Evolutionary conservation across 2,113 vertebrate species (phyloP), one percentile per base, ranked within the genome.

Genomic region (Cephalopholis sonnerati): DNA sequence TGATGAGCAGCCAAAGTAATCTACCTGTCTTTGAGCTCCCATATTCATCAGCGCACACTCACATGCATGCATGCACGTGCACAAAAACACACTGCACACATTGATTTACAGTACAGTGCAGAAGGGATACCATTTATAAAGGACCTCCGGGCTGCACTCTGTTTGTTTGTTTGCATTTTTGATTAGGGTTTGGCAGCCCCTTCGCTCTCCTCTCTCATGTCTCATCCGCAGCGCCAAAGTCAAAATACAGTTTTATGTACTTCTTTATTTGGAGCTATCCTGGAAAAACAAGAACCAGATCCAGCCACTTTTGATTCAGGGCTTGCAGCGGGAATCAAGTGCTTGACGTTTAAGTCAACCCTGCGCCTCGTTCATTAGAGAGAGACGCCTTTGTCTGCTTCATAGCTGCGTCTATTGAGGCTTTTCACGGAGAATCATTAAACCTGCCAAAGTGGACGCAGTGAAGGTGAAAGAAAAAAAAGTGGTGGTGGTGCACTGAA

Each of bases 111-210:
- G 84, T 50, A 10, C 58, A 55, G 70, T 68, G 86, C 73, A 91
- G 89, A 93, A 92, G 86, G 91, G 87, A 88, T 57, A 53, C 85
- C 89, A 93, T 93, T 94, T 92, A 93, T 85, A 62, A 85, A 84
- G 74, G 90, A 90, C 91, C 92, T 93, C 91, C 73, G 20, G 72
- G 91, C 86, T 86, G 79, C 71, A 53, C 86, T 74, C 50, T 87
- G 74, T 92, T 91, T 93, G 87, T 92, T 94, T 93, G 91, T 94
- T 94, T 94, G 91, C 86, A 75, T 88, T 92, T 87, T 90, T 92
- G 90, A 93, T 94, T 93, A 91, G 13, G 82, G 88, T 92, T 88
- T 94, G 90, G 88, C 90, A 86, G 86, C 80, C 68, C n/a, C 41
- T 9, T 72, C 27, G 18, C 78, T 72, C 80, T 82, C 88, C 69